Evolutionary conservation across 2,888 invertebrate genomes (phyloP), one percentile per base, ranked within the genome.

Genomic region (Chrysolina oricalcia): DNA sequence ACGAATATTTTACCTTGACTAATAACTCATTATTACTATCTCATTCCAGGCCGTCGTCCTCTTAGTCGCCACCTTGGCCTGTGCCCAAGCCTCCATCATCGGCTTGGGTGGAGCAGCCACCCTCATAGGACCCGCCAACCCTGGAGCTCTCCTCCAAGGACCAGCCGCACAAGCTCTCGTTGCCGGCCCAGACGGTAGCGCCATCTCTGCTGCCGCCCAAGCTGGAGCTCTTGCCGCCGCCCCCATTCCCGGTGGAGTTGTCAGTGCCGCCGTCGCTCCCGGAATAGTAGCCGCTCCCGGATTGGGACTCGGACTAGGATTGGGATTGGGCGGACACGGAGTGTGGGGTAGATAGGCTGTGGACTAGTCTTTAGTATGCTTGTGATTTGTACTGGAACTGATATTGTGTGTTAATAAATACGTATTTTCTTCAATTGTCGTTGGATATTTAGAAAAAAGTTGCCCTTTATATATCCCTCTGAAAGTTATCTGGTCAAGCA

Each of bases 191-290:
- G 88, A 90, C 90, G 71, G 87, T 85, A 64, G 89, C 89, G 35
- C 89, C 89, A 53, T 89, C 88, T 15, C 88, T 88, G 35, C 89
- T 88, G 63, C 89, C 88, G 69, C 90, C 88, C 1, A 86, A 87
- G 80, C 1, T 89, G 77, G 90, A 86, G 62, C 89, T 84, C 59
- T 89, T 83, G 63, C 87, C 82, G 78, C 88, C 86, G 19, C 89
- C 87, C 73, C 87, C 72, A 81, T 83, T 72, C 83, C 86, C 27
- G 85, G 87, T 70, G 87, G 87, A 71, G 86, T 84, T 59, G 83
- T 87, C 35, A 83, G 83, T 65, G 85, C 84, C 48, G 84, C 85
- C 73, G 85, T 86, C 3, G 82, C 84, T 41, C 87, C 87, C 8
- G 87, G 87, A 70, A 75, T 78, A 41, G 80, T 86, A 62, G 81